phyloP scores from a whole-genome alignment of 2,888 invertebrate species.

The Dasypolia templi region DNA sequence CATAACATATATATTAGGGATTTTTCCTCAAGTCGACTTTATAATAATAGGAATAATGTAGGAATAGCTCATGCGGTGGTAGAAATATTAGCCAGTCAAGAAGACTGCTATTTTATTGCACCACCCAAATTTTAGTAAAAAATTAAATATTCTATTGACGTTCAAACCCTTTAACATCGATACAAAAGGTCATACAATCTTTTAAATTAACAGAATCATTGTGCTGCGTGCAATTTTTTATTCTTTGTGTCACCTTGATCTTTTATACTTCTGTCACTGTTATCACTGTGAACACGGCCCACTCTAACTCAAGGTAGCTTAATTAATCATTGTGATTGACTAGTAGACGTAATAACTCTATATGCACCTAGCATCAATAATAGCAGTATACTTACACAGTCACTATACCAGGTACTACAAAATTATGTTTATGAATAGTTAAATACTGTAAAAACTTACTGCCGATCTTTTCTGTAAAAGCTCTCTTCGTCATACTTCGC shows the following conservation, averaged over 20 bases:
- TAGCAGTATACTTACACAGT: no score
- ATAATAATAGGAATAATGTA: no score
- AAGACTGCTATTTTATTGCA: neutral
- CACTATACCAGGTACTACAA: no score
- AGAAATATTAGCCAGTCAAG: neutral
- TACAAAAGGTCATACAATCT: constrained; percentile 7
- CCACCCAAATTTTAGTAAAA: neutral
- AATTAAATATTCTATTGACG: neutral
- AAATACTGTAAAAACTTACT: no score
- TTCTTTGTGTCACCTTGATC: constrained; percentile 57
- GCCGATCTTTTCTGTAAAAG: no score
- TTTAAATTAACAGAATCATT: constrained; percentile 23
- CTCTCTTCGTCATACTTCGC: no score
- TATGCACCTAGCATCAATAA: no score
- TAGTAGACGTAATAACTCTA: no score
- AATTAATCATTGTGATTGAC: constrained; percentile 22
- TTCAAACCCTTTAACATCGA: neutral
- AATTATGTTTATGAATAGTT: no score
- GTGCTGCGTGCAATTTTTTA: constrained; percentile 31
- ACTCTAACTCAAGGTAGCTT: constrained; percentile 11
- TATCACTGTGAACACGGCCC: constrained; percentile 20
- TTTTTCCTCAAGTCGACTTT: neutral
- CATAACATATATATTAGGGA: neutral
- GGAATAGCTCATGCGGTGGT: no score
- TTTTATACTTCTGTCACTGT: constrained; percentile 29